Conservation (phyloP, 2,113 vertebrate species). For the Gasterosteus aculeatus region DNA sequence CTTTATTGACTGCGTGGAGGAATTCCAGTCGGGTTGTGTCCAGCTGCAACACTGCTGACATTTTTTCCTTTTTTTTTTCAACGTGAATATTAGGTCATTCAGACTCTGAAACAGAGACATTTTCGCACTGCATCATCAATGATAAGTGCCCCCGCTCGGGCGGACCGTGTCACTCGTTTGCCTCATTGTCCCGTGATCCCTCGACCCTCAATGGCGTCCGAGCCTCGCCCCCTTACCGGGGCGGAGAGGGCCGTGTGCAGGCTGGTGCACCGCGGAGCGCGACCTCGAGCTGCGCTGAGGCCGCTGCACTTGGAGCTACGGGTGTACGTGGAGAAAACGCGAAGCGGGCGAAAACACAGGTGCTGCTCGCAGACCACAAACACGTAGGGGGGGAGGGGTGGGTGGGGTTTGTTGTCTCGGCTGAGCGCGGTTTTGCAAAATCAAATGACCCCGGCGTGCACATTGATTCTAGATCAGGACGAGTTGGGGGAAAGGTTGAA, state of each 20-base stretch:
- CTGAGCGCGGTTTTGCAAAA: slow-evolving; percentile 5
- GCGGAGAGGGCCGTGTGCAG: slow-evolving; percentile 83
- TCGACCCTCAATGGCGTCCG: slow-evolving; percentile 57
- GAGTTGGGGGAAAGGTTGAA: background rate
- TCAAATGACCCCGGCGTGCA: background rate
- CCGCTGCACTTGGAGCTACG: slow-evolving; percentile 83
- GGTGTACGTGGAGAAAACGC: slow-evolving; percentile 79
- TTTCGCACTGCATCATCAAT: background rate
- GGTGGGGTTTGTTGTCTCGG: background rate
- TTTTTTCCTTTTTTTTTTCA: slow-evolving; percentile 1
- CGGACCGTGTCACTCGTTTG: background rate
- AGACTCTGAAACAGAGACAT: background rate
- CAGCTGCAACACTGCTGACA: slow-evolving; percentile 30
- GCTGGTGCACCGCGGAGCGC: slow-evolving; percentile 78
- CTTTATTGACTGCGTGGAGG: background rate
- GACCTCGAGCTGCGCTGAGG: slow-evolving; percentile 77
- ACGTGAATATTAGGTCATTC: too few species aligned
- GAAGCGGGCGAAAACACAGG: slow-evolving; percentile 80
- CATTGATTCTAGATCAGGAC: background rate
- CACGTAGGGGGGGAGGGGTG: background rate
- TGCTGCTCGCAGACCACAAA: slow-evolving; percentile 45
- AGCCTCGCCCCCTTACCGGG: slow-evolving; percentile 76
- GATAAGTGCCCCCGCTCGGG: background rate
- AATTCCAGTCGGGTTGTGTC: slow-evolving; percentile 30
- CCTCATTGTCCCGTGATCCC: background rate